These are phyloP conservation scores for Ciconia boyciana DNA, from an alignment of 2,113 vertebrate species.

Conservation along the genomic window DNA sequence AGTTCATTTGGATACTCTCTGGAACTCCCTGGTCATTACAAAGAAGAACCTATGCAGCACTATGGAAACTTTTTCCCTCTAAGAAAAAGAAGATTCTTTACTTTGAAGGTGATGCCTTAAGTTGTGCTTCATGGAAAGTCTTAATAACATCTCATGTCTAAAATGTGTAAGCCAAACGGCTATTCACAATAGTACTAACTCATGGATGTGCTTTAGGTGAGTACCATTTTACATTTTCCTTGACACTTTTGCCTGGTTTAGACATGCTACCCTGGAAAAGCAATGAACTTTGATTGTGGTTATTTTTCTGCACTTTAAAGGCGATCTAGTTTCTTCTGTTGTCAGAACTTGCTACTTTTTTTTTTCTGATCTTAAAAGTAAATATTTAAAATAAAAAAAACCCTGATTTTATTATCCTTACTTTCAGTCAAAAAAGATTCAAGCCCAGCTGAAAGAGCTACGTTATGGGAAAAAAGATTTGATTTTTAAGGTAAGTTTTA, in stretches of 20 bases:
- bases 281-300: neutral
- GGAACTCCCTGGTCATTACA: neutral
- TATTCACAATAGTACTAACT: neutral
- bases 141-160: neutral
- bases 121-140: neutral
- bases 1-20: neutral
- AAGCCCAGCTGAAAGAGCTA: slow-evolving; percentile 97
- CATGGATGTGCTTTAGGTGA: neutral
- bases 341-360: neutral
- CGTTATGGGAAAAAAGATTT: slow-evolving; percentile 98
- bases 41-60: neutral
- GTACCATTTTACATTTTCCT: neutral
- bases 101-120: neutral
- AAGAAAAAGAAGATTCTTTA: neutral
- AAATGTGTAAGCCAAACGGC: neutral
- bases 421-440: slow-evolving; percentile 96
- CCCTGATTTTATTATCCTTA: slow-evolving; percentile 74
- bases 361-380: slow-evolving; percentile 29
- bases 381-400: slow-evolving; percentile 37
- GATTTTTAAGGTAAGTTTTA: slow-evolving; percentile 92
- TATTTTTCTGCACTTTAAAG: neutral
- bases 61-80: neutral
- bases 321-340: neutral
- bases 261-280: neutral
- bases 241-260: neutral